Percentiles rank a stretch among this genome's conserved stretches.
Evolutionary conservation across 2,888 invertebrate genomes (phyloP).

Genomic region (Corbicula japonica): DNA sequence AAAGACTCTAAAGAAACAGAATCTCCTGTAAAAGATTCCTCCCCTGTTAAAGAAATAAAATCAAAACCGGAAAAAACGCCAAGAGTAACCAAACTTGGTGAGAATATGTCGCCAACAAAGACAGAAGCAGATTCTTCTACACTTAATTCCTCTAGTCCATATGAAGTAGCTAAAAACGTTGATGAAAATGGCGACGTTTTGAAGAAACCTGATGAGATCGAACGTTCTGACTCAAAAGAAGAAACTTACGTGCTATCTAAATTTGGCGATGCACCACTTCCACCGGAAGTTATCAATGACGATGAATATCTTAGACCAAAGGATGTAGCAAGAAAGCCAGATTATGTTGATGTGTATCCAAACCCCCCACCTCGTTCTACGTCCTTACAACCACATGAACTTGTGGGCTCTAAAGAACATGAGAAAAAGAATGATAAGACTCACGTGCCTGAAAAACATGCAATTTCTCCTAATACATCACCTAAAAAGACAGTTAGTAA

Average conservation of each 20-base stretch:
- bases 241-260: constrained; percentile 59
- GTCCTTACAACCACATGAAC: constrained; percentile 40
- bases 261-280: constrained; percentile 60
- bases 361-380: constrained; percentile 56
- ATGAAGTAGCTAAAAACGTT: constrained; percentile 19
- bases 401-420: too few relatives aligned
- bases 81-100: constrained; percentile 21
- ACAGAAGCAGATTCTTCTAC: not conserved
- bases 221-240: constrained; percentile 39
- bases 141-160: constrained; percentile 4
- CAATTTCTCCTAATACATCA: too few relatives aligned
- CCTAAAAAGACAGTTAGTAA: too few relatives aligned
- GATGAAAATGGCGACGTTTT: constrained; percentile 10
- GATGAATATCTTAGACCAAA: constrained; percentile 57
- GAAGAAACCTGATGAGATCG: constrained; percentile 13
- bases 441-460: too few relatives aligned
- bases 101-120: not conserved
- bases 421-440: too few relatives aligned
- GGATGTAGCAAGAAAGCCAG: constrained; percentile 38
- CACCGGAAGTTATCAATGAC: constrained; percentile 41
- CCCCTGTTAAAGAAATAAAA: not conserved
- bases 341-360: constrained; percentile 60
- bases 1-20: not conserved
- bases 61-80: constrained; percentile 22
- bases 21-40: constrained; percentile 23